These are phyloP conservation scores for Buceros bicornis DNA, from an alignment of 2,797 vertebrate species.

Conservation along the genomic window DNA sequence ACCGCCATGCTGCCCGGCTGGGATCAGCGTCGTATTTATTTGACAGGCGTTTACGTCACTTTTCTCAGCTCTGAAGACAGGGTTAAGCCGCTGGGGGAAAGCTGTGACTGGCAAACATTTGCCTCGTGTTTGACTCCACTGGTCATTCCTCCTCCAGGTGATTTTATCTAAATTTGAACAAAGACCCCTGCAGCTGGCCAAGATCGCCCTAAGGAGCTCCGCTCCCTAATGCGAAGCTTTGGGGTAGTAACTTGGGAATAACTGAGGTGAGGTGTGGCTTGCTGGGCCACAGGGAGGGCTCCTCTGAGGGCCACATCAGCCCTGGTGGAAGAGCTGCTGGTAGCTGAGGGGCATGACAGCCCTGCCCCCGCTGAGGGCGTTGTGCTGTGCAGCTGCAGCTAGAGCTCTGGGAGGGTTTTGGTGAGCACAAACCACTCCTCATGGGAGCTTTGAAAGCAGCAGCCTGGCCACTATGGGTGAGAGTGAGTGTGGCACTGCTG, in stretches of 20 bases:
- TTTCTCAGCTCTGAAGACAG: background rate
- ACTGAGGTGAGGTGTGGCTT: background rate
- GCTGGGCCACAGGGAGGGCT: background rate
- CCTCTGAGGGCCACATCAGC: background rate
- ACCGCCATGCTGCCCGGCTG: background rate
- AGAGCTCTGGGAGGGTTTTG: fast-evolving
- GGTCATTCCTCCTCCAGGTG: background rate
- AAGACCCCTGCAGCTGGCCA: background rate
- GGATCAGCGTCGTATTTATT: background rate
- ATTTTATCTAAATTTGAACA: background rate
- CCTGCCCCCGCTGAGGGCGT: background rate
- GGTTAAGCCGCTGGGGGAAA: background rate
- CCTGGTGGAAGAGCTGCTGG: background rate
- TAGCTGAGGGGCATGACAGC: background rate
- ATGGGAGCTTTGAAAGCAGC: background rate
- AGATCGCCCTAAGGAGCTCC: background rate
- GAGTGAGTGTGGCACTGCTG: background rate
- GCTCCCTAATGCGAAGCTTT: background rate
- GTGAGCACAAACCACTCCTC: background rate
- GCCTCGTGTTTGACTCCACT: background rate
- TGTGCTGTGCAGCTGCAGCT: background rate
- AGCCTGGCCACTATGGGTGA: background rate
- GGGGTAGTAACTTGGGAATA: background rate
- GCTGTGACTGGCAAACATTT: background rate
- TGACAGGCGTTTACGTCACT: background rate